These are phyloP conservation scores for Hippoglossus stenolepis DNA, from an alignment of 2,113 vertebrate genomes.

Conservation along the genomic window DNA sequence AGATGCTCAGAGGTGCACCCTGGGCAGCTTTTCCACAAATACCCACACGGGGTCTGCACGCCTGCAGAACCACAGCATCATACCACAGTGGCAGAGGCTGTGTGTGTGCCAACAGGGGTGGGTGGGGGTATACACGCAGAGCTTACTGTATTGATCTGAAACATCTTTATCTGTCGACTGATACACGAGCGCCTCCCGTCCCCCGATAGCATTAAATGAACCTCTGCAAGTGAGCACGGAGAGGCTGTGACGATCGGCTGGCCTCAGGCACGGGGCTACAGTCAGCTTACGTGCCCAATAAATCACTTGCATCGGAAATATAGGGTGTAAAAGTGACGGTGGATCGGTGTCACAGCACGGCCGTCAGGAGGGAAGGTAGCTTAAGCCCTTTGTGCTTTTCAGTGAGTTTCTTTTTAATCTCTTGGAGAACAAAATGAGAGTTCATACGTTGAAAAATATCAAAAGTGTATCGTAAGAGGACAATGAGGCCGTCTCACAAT, in stretches of 20 bases:
- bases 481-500: neutral
- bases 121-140: conserved; percentile 10
- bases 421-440: neutral
- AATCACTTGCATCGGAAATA: conserved; percentile 38
- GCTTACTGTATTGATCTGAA: conserved; percentile 60
- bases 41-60: conserved; percentile 12
- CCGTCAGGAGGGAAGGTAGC: neutral
- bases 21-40: conserved; percentile 11
- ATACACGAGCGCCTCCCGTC: conserved; percentile 31
- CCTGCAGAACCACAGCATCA: neutral
- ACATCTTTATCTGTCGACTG: neutral
- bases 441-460: neutral
- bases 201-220: conserved; percentile 56
- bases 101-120: neutral
- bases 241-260: conserved; percentile 17
- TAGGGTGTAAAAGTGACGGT: conserved; percentile 33
- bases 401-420: neutral
- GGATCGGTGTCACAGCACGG: conserved; percentile 38
- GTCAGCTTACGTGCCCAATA: conserved; percentile 53
- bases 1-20: conserved; percentile 23
- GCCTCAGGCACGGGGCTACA: conserved; percentile 33
- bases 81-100: conserved; percentile 2
- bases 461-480: neutral
- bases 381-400: conserved; percentile 14
- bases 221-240: conserved; percentile 38